Base-by-base conservation (phyloP, 2,888 invertebrate species). In the Mesorhabditis sp. region DNA sequence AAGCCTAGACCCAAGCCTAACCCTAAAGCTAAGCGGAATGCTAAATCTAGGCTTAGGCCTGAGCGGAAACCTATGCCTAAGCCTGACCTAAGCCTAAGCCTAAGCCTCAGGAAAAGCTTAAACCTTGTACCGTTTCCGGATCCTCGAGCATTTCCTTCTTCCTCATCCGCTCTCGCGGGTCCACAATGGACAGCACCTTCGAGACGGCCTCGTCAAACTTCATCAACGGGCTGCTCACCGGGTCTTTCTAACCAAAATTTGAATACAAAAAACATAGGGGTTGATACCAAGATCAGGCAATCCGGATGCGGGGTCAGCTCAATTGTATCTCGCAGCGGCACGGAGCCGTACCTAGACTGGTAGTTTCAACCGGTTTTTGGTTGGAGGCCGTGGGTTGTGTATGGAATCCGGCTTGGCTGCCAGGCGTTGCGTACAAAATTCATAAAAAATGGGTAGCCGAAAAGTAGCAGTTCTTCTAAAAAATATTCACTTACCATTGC, bases 281-380 rank as follows among this genome's bases (percentile, higher is more conserved):
- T 50, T 50, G 58, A 50, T 50, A 50, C 58, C 58, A 50, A 50
- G 58, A 50, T 50, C 58, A 50, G 58, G 10, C n/a, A 13, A n/a
- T 50, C 58, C n/a, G 7, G 10, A 50, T 50, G 58, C n/a, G 58
- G 58, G 7, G 58, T 50, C 58, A 50, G 7, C 58, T 13, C 58
- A n/a, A 50, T 13, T 13, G 7, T 10, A 50, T 50, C 58, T 50
- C n/a, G 58, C 58, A 50, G n/a, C 10, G 58, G 58, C 58, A 50
- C 58, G 10, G n/a, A 13, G 7, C n/a, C 58, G 58, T 50, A 50
- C 58, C 58, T 50, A 50, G n/a, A 50, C 7, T n/a, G n/a, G 7
- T n/a, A 50, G 7, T 13, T 50, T 13, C n/a, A n/a, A 10, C 7
- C 7, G 7, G 58, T 50, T 50, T 50, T n/a, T 13, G n/a, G 58